These are phyloP conservation scores for Ormyrus thymus DNA, from an alignment of 2,888 invertebrate species.

Conservation along the genomic window DNA sequence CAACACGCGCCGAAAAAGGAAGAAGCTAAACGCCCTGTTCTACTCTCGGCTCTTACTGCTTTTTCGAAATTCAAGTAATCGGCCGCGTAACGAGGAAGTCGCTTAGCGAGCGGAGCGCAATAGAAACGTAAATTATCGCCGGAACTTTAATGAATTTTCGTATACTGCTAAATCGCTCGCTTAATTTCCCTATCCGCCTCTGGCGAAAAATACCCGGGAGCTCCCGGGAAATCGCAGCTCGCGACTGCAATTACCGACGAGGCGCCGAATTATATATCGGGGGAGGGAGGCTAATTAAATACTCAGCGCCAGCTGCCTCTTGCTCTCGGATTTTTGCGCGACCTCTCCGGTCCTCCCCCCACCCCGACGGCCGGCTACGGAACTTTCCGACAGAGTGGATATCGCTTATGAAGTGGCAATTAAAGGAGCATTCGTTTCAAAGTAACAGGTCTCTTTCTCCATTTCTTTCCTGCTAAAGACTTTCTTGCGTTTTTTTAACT, in stretches of 20 bases:
- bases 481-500: too few species aligned
- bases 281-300: slow-evolving; percentile 63
- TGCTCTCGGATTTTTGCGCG: slow-evolving; percentile 36
- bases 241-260: slow-evolving; percentile 56
- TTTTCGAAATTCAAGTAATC: slow-evolving; percentile 49
- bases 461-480: not conserved
- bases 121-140: slow-evolving; percentile 46
- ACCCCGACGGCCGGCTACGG: not conserved
- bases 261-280: slow-evolving; percentile 34
- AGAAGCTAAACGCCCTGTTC: slow-evolving; percentile 16
- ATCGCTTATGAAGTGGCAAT: slow-evolving; percentile 46
- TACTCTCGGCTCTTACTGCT: not conserved
- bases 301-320: slow-evolving; percentile 59
- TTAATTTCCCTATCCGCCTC: slow-evolving; percentile 56
- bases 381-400: slow-evolving; percentile 26
- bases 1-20: slow-evolving; percentile 8
- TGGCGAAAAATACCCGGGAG: slow-evolving; percentile 24
- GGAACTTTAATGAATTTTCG: slow-evolving; percentile 60
- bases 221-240: slow-evolving; percentile 49
- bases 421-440: slow-evolving; percentile 40
- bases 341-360: not conserved
- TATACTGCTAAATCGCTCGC: slow-evolving; percentile 56
- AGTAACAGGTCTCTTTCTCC: slow-evolving; percentile 41
- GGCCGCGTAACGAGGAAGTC: slow-evolving; percentile 51
- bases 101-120: slow-evolving; percentile 30